phyloP scores from a whole-genome alignment of 2,113 vertebrate genomes.

The Indicator indicator region DNA sequence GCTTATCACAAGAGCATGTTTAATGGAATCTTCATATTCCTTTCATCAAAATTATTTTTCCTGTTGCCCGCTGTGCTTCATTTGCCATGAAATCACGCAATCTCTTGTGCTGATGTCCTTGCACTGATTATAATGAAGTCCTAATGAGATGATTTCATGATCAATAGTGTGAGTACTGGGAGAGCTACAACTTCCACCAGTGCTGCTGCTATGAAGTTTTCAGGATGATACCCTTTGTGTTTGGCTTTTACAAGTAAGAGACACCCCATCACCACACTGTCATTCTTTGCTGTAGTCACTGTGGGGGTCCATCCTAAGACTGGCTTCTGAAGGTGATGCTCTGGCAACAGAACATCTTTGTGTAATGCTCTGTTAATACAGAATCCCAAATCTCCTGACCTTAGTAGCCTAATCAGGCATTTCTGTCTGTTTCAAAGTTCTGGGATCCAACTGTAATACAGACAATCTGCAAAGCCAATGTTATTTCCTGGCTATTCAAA shows the following conservation, averaged over 20 bases:
- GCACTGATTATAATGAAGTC: slow-evolving; percentile 9
- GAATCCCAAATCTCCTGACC: not conserved
- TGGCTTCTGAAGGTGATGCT: not conserved
- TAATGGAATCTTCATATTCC: not conserved
- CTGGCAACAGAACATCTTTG: not conserved
- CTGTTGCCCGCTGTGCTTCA: not conserved
- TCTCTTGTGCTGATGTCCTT: slow-evolving; percentile 14
- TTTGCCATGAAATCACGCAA: slow-evolving; percentile 11
- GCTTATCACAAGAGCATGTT: not conserved
- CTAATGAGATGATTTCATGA: not conserved
- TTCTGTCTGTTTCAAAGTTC: not conserved
- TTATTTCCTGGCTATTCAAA: not conserved
- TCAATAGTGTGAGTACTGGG: not conserved
- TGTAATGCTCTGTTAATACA: not conserved
- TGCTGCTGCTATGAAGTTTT: not conserved
- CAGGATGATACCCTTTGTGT: not conserved
- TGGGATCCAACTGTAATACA: not conserved
- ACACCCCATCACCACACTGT: not conserved
- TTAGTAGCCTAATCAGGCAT: not conserved
- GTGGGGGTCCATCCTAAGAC: not conserved
- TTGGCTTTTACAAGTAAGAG: not conserved
- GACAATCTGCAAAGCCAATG: slow-evolving; percentile 16
- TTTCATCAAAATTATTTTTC: slow-evolving; percentile 13
- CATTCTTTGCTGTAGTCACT: not conserved
- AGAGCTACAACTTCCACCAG: not conserved